Conservation (phyloP, 2,113 vertebrate species). For the Ceuthmochares aereus region DNA sequence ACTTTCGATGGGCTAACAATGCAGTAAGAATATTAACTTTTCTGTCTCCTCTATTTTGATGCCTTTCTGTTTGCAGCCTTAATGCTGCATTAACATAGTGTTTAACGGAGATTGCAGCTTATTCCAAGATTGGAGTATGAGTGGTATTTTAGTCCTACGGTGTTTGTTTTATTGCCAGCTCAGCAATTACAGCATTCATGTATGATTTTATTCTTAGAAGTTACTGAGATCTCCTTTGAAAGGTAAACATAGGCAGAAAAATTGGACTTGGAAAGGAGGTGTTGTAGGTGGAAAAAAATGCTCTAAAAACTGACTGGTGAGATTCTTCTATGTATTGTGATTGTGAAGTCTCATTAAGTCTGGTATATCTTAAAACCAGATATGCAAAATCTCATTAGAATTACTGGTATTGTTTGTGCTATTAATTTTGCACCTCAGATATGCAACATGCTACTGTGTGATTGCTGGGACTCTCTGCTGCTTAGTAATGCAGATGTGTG, state of each 20-base stretch:
- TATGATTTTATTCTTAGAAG: neutral
- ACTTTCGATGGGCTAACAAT: neutral
- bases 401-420: neutral
- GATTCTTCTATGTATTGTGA: neutral
- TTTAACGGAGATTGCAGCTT: neutral
- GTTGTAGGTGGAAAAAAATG: neutral
- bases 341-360: neutral
- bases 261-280: neutral
- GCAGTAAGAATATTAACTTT: neutral
- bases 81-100: neutral
- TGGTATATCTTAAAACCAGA: neutral
- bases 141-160: neutral
- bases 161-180: neutral
- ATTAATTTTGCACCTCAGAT: neutral
- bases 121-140: neutral
- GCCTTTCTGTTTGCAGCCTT: neutral
- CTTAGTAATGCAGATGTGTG: neutral
- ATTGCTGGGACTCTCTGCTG: neutral
- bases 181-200: neutral
- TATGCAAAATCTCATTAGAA: neutral
- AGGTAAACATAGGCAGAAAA: neutral
- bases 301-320: neutral
- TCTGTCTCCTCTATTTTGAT: neutral
- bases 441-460: rapidly evolving
- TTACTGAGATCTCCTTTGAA: neutral